These are phyloP conservation scores for Hydrochoerus hydrochaeris DNA, from an alignment of 2,113 vertebrate species.

Conservation along the genomic window DNA sequence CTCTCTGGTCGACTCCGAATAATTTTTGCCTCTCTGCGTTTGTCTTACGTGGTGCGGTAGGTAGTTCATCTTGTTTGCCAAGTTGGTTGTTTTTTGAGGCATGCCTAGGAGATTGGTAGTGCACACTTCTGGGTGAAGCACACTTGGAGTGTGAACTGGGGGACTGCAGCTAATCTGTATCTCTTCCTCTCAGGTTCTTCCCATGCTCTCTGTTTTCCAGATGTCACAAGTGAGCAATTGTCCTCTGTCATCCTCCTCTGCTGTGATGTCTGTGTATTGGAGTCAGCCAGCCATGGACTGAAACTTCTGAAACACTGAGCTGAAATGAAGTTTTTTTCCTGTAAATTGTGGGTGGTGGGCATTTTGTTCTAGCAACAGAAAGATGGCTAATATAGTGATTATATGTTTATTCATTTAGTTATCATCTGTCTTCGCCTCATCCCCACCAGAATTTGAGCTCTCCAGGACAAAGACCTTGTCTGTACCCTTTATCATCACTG, in stretches of 20 bases:
- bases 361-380: background rate
- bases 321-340: background rate
- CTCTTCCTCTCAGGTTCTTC: background rate
- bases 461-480: background rate
- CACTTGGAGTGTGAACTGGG: no score
- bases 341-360: background rate
- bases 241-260: background rate
- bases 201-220: background rate
- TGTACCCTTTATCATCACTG: background rate
- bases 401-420: background rate
- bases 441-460: background rate
- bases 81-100: background rate
- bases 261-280: background rate
- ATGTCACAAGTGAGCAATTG: no score
- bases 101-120: background rate
- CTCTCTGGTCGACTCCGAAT: background rate
- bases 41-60: background rate
- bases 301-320: background rate
- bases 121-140: background rate
- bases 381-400: background rate
- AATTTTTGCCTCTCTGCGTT: background rate
- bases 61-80: background rate
- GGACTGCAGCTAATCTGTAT: background rate
- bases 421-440: background rate
- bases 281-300: background rate